phyloP scores from a whole-genome alignment of 2,113 vertebrate species.

The Litocranius walleri region DNA sequence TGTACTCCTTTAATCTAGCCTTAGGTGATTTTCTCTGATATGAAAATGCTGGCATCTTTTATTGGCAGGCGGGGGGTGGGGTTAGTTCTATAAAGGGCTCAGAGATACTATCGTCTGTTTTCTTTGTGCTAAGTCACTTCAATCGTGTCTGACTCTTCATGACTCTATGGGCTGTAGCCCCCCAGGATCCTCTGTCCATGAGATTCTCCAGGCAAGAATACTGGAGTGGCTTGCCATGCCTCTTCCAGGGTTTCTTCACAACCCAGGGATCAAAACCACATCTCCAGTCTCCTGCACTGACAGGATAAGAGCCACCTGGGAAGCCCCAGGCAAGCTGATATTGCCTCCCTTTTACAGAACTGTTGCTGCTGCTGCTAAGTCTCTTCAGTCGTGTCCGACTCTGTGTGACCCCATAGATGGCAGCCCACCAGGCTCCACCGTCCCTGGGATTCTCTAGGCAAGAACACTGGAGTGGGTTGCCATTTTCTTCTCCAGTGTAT shows the following conservation, averaged over 20 bases:
- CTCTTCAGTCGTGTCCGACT: too few species aligned
- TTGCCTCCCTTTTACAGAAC: neutral
- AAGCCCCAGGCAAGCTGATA: neutral
- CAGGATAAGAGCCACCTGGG: neutral
- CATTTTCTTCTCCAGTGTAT: too few species aligned
- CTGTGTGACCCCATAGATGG: too few species aligned
- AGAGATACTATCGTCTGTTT: neutral
- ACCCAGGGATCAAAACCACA: neutral
- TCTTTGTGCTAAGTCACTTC: neutral
- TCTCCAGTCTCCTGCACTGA: neutral
- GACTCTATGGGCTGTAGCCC: neutral
- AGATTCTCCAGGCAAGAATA: neutral
- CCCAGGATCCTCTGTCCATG: neutral
- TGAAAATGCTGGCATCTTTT: neutral
- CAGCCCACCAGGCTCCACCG: too few species aligned
- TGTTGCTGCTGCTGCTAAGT: neutral
- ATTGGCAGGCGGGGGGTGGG: accelerated
- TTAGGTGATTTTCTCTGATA: neutral
- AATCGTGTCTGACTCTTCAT: neutral
- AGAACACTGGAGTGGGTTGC: too few species aligned
- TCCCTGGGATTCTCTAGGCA: too few species aligned
- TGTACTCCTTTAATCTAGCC: neutral
- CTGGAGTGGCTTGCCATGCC: neutral
- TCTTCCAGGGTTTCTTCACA: neutral
- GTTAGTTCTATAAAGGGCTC: neutral